phyloP scores from a whole-genome alignment of 2,888 invertebrate species.

The Eristalinus sepulchralis region DNA sequence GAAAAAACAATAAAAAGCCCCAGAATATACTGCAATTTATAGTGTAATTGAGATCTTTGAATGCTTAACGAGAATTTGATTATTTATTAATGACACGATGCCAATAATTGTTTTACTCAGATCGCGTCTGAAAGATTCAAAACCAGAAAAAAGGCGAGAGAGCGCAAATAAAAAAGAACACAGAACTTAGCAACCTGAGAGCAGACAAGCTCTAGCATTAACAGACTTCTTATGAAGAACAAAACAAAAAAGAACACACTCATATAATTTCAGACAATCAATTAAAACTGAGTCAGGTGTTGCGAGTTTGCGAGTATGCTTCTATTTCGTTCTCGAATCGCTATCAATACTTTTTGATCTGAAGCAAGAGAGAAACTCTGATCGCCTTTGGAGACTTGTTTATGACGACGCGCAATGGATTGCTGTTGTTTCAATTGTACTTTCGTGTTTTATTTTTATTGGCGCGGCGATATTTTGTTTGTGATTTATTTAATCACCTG shows the following conservation, averaged over 20 bases:
- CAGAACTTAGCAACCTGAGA: slow-evolving; percentile 4
- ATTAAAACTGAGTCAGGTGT: slow-evolving; percentile 61
- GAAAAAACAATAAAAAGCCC: neutral
- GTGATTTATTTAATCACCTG: neutral
- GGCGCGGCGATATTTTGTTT: slow-evolving; percentile 8
- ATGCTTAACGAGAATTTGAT: slow-evolving; percentile 76
- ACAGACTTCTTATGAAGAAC: slow-evolving; percentile 21
- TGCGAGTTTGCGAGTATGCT: neutral
- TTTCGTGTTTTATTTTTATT: slow-evolving; percentile 38
- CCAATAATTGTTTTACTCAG: slow-evolving; percentile 47
- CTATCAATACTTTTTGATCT: slow-evolving; percentile 53
- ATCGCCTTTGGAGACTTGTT: neutral
- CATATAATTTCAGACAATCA: slow-evolving; percentile 33
- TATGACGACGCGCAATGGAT: neutral
- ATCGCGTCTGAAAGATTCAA: neutral
- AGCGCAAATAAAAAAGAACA: neutral
- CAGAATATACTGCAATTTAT: neutral
- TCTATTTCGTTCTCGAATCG: slow-evolving; percentile 27
- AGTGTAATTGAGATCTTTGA: slow-evolving; percentile 1
- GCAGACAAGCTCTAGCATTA: neutral
- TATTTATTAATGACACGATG: slow-evolving; percentile 76
- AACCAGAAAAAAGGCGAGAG: neutral
- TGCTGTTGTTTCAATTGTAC: neutral
- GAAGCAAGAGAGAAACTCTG: neutral
- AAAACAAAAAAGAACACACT: slow-evolving; percentile 26